Percentiles rank a stretch among this genome's conserved stretches.
phyloP scores from a whole-genome alignment of 2,888 invertebrate species.

The Cantharis lateralis region DNA sequence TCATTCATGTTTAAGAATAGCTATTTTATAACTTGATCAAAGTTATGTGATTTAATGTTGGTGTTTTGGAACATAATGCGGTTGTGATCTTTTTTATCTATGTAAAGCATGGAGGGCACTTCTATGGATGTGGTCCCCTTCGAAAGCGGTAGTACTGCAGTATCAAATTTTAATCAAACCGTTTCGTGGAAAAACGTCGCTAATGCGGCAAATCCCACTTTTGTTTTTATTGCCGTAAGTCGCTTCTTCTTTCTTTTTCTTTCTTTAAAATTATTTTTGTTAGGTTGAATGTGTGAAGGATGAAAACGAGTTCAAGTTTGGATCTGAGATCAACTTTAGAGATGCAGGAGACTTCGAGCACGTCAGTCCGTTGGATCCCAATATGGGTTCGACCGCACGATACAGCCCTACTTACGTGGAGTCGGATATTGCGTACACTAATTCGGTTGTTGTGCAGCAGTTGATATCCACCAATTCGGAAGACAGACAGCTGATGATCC shows the following conservation, averaged over 20 bases:
- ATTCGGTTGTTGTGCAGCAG: conserved; percentile 51
- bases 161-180: conserved; percentile 39
- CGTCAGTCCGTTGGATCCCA: conserved; percentile 55
- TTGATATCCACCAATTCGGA: conserved; percentile 41
- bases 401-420: conserved; percentile 57
- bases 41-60: neutral
- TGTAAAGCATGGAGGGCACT: neutral
- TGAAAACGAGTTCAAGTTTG: conserved; percentile 43
- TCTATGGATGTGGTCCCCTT: neutral
- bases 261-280: conserved; percentile 10
- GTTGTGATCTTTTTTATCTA: neutral
- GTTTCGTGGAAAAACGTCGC: conserved; percentile 38
- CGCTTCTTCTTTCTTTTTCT: neutral
- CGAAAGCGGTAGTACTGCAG: conserved; percentile 41
- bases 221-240: conserved; percentile 53
- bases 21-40: neutral
- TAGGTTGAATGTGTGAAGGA: conserved; percentile 55
- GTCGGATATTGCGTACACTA: conserved; percentile 41
- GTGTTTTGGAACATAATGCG: neutral
- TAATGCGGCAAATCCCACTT: conserved; percentile 39
- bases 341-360: conserved; percentile 46
- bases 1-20: neutral
- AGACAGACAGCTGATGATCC: conserved; percentile 11
- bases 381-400: conserved; percentile 63
- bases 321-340: conserved; percentile 37